phyloP scores from a whole-genome alignment of 1,140 invertebrate genomes.

The Ceratosolen solmsi region DNA sequence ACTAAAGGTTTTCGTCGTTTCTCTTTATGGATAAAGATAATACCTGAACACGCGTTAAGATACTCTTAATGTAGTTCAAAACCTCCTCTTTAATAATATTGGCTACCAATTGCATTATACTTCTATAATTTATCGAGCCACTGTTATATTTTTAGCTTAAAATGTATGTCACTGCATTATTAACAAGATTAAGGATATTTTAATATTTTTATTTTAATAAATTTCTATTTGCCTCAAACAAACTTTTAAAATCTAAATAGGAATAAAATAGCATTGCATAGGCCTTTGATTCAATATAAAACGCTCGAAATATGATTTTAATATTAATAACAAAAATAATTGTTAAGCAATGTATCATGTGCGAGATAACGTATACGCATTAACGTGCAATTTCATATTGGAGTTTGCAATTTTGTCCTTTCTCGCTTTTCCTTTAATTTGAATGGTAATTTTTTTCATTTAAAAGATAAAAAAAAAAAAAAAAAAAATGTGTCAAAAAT shows the following conservation, averaged over 20 bases:
- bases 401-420: no score
- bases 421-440: no score
- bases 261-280: conserved; percentile 38
- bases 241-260: conserved; percentile 38
- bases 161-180: conserved; percentile 10
- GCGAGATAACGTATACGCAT: background rate
- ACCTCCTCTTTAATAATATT: conserved; percentile 17
- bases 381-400: conserved; percentile 3
- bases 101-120: conserved; percentile 41
- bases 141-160: conserved; percentile 24
- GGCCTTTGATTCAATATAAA: conserved; percentile 40
- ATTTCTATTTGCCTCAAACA: conserved; percentile 40
- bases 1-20: conserved; percentile 52
- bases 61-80: conserved; percentile 27
- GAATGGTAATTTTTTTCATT: background rate
- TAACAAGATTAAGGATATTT: conserved; percentile 4
- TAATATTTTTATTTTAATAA: conserved; percentile 21
- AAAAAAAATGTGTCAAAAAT: conserved; percentile 1
- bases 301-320: conserved; percentile 33
- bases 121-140: conserved; percentile 45
- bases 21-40: conserved; percentile 19
- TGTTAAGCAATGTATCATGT: conserved; percentile 4
- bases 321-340: conserved; percentile 34
- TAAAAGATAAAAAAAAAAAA: background rate
- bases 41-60: conserved; percentile 45